Evolutionary conservation across 1,140 invertebrate genomes (phyloP), one percentile per base, ranked within the genome.

Genomic region (Acromyrmex charruanus): DNA sequence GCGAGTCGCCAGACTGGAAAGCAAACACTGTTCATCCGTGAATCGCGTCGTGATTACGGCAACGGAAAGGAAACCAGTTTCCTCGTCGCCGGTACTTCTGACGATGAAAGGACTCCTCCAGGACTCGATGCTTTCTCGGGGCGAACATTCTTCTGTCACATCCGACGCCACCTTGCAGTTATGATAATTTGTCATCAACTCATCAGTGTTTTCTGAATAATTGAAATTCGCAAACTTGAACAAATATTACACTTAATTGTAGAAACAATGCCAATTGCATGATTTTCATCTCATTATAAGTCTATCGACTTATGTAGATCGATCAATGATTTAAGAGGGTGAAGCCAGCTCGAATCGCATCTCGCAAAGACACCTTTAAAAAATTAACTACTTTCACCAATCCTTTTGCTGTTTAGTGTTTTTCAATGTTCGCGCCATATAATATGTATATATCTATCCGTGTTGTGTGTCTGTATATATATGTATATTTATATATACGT

Each of bases 321-420:
- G 12, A 14, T n/a, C 49, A n/a, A 51, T 39, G 28, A 44, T 63
- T 53, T 58, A 21, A 35, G 51, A 85, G 82, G 31, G 31, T 51
- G 39, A 85, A 79, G 80, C 69, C 80, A 84, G 55, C 69, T 75
- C 69, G 80, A 84, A 77, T 85, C 69, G 25, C 4, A 49, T 49
- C 53, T 72, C 85, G 72, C 84, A 51, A 5, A 72, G 61, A 90
- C 61, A 85, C 28, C 28, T 63, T 85, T 86, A 66, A 90, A 90
- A 88, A 90, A 88, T 90, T 14, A 90, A 89, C 80, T 90, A 85
- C 75, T 85, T 85, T 85, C 82, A 82, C 84, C 66, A 49, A 53
- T 75, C 31, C 69, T 35, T 61, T 51, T 39, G 14, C 59, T 28
- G 18, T 51, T 58, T 63, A 77, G 55, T 79, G 53, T 72, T 88